A percentile compares a stretch with the other conserved stretches of the same genome.
phyloP scores from a whole-genome alignment of 2,797 vertebrate genomes.

The Chelon auratus region DNA sequence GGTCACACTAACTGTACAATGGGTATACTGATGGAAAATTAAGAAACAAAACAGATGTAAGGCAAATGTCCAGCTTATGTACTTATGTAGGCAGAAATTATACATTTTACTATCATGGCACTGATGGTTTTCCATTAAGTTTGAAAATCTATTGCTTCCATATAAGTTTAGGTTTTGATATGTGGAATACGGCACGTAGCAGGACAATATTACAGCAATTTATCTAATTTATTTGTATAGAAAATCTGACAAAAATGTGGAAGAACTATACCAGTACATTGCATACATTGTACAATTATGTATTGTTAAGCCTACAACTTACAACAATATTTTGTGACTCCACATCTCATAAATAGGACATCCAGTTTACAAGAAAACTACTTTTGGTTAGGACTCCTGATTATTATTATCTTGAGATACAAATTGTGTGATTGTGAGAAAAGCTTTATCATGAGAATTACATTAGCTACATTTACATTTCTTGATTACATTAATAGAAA shows the following conservation, averaged over 20 bases:
- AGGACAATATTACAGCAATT: slow-evolving; percentile 17
- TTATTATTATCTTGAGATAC: not conserved
- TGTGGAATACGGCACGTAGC: slow-evolving; percentile 22
- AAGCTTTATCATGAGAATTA: not conserved
- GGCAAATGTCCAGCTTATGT: slow-evolving; percentile 5
- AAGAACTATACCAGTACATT: not conserved
- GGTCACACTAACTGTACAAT: slow-evolving; percentile 18
- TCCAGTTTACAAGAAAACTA: not conserved
- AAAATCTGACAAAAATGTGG: not conserved
- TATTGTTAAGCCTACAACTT: not conserved
- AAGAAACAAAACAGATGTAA: slow-evolving; percentile 3
- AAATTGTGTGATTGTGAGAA: not conserved
- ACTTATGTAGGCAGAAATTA: slow-evolving; percentile 8
- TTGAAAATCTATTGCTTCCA: not conserved
- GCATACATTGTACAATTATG: not conserved
- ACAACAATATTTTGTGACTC: not conserved
- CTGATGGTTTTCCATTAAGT: not conserved
- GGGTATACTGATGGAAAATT: not conserved
- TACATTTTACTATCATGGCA: slow-evolving; percentile 18
- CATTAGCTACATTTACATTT: too few relatives aligned
- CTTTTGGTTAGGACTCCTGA: not conserved
- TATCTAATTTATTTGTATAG: not conserved
- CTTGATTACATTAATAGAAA: not conserved
- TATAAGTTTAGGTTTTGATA: not conserved
- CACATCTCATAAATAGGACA: not conserved